These are phyloP conservation scores for Odontomachus brunneus DNA, from an alignment of 1,140 invertebrate genomes.

Conservation along the genomic window DNA sequence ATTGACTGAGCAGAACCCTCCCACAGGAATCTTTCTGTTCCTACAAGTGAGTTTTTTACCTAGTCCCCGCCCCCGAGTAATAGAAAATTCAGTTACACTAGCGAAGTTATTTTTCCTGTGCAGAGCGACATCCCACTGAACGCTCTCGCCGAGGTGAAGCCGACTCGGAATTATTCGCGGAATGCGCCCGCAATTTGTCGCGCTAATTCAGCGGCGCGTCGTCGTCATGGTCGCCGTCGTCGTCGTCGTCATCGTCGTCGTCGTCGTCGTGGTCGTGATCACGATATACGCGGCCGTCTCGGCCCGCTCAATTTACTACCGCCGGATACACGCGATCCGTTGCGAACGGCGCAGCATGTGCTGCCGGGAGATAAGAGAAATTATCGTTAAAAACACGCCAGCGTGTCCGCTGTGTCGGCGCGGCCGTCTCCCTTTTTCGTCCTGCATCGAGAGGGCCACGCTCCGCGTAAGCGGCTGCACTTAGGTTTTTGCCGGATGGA, in stretches of 20 bases:
- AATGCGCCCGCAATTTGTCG: conserved; percentile 2
- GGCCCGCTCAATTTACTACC: conserved; percentile 68
- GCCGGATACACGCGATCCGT: conserved; percentile 54
- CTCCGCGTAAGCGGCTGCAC: conserved; percentile 60
- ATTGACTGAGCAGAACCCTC: too few species aligned
- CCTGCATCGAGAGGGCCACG: conserved; percentile 32
- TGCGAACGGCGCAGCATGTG: conserved; percentile 70
- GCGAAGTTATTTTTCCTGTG: too few species aligned
- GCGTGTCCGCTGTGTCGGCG: conserved; percentile 53
- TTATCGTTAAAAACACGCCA: conserved; percentile 75
- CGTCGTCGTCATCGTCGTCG: too few species aligned
- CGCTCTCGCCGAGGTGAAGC: conserved; percentile 14
- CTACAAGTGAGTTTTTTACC: too few species aligned
- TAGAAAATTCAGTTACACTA: too few species aligned
- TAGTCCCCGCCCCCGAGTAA: too few species aligned
- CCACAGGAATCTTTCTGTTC: too few species aligned
- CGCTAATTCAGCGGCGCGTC: conserved; percentile 25
- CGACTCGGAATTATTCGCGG: background rate
- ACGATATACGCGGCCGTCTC: conserved; percentile 62
- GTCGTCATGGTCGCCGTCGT: too few species aligned
- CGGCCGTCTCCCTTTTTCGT: conserved; percentile 54
- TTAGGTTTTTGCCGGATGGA: conserved; percentile 62
- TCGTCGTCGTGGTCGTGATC: background rate
- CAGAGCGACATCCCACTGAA: background rate
- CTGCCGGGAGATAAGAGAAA: conserved; percentile 70